These are phyloP conservation scores for Sardina pilchardus DNA, from an alignment of 2,113 vertebrate species.

Conservation along the genomic window DNA sequence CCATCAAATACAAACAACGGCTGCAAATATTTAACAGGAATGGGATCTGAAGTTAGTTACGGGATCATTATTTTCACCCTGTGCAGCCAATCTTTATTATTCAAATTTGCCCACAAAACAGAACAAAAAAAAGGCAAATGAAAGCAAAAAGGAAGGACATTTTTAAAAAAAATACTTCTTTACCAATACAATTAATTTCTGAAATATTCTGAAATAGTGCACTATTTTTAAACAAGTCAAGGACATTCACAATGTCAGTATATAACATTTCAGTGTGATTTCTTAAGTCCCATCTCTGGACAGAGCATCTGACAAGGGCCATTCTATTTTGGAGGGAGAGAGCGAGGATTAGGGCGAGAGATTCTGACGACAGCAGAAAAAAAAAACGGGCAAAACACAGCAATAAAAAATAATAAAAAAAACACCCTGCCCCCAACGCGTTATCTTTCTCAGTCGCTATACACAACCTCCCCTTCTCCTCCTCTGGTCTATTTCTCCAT, in stretches of 20 bases:
- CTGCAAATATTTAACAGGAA: conserved; percentile 41
- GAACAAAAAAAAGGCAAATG: neutral
- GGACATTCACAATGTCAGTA: conserved; percentile 16
- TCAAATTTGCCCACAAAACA: neutral
- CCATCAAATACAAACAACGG: conserved; percentile 53
- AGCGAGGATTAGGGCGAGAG: conserved; percentile 24
- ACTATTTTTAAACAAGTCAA: neutral
- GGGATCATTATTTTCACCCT: neutral
- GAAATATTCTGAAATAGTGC: neutral
- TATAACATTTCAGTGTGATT: neutral
- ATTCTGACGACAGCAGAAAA: conserved; percentile 48
- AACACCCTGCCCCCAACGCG: conserved; percentile 10
- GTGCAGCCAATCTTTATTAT: neutral
- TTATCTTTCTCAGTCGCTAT: conserved; percentile 54
- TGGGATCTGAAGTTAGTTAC: neutral
- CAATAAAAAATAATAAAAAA: conserved; percentile 53
- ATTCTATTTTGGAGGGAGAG: conserved; percentile 28
- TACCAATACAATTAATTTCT: neutral
- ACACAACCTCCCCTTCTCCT: conserved; percentile 58
- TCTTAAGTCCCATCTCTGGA: neutral
- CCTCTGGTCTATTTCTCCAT: conserved; percentile 49
- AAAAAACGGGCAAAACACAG: conserved; percentile 61
- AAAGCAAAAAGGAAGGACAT: conserved; percentile 34
- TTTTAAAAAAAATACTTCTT: conserved; percentile 19
- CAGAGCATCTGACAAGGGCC: conserved; percentile 16